A percentile compares a stretch with the other conserved stretches of the same genome.
These are phyloP conservation scores for Psilopsiagon aymara DNA, from an alignment of 2,113 vertebrate species.

Conservation along the genomic window DNA sequence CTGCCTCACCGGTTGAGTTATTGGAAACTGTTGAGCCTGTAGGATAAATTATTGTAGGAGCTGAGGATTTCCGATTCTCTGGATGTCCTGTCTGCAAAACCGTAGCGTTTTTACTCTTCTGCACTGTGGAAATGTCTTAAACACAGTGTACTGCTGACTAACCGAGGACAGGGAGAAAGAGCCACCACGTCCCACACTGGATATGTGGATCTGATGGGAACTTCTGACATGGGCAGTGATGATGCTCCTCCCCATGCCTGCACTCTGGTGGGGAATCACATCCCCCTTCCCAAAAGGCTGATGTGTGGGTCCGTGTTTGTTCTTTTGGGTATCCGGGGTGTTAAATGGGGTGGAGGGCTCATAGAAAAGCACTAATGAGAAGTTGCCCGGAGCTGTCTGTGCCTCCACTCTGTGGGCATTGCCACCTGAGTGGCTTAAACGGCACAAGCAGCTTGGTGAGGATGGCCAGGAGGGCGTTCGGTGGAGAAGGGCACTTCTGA, in stretches of 20 bases:
- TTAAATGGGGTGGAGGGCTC: neutral
- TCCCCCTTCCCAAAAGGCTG: fast-evolving
- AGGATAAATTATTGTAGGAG: neutral
- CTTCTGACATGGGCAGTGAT: fast-evolving
- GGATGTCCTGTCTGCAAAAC: neutral
- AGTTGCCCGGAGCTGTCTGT: neutral
- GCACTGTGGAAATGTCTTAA: neutral
- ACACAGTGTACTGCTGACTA: neutral
- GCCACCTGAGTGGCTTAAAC: fast-evolving
- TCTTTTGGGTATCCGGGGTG: neutral
- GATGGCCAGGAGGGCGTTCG: fast-evolving
- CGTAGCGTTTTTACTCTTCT: neutral
- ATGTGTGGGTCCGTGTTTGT: neutral
- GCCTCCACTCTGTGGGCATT: neutral
- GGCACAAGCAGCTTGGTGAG: fast-evolving
- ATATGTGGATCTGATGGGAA: neutral
- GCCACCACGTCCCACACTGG: neutral
- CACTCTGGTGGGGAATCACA: neutral
- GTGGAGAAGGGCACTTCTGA: neutral
- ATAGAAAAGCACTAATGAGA: neutral
- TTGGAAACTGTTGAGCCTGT: fast-evolving
- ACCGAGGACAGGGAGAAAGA: neutral
- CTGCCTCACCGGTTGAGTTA: neutral
- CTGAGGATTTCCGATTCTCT: neutral
- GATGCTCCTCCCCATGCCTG: neutral